Evolutionary conservation across 2,888 invertebrate genomes (phyloP).

Genomic region (Sphaerophoria rueppellii): DNA sequence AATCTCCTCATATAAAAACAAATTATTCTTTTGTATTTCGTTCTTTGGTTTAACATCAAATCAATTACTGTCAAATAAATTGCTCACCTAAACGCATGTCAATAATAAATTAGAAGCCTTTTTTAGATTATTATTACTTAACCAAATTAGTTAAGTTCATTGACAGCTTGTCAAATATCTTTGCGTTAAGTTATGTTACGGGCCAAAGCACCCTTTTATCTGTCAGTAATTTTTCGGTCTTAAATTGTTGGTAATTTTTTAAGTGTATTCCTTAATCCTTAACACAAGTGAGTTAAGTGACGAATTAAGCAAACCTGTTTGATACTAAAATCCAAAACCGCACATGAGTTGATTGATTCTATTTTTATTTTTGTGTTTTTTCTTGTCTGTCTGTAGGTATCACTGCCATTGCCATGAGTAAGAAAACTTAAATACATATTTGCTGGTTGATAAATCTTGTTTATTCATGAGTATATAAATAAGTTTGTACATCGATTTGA

Average conservation of each 20-base stretch:
- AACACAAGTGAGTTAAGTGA: not conserved
- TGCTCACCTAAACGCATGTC: too few relatives aligned
- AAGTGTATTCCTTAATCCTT: not conserved
- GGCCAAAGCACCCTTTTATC: too few relatives aligned
- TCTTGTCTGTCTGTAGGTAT: not conserved
- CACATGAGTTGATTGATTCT: not conserved
- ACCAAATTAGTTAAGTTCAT: too few relatives aligned
- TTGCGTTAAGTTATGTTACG: too few relatives aligned
- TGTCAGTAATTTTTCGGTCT: too few relatives aligned
- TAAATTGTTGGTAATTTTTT: not conserved
- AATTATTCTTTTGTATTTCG: too few relatives aligned
- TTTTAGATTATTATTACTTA: too few relatives aligned
- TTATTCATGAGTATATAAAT: constrained; percentile 14
- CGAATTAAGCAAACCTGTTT: not conserved
- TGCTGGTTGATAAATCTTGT: not conserved
- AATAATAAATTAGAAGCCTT: too few relatives aligned
- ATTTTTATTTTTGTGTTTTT: not conserved
- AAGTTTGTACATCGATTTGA: not conserved
- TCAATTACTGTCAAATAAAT: too few relatives aligned
- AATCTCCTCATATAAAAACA: not conserved
- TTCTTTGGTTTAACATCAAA: too few relatives aligned
- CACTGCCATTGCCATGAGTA: not conserved
- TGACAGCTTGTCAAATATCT: too few relatives aligned
- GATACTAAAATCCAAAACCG: not conserved
- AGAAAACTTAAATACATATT: not conserved